Conservation (phyloP, 2,797 vertebrate genomes). For the Chaenodraco wilsoni region DNA sequence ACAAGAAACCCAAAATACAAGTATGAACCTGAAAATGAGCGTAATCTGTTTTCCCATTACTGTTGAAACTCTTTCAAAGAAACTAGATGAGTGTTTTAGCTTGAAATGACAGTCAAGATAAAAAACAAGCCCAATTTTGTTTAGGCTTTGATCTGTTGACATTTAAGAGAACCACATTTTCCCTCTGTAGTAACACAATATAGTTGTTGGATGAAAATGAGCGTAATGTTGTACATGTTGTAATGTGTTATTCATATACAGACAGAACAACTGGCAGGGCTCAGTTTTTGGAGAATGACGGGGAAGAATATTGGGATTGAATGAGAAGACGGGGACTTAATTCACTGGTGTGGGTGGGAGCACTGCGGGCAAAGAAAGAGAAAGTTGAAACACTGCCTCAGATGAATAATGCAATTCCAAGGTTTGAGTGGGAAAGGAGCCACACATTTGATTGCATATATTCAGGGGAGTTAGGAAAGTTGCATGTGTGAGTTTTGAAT, state of each 20-base stretch:
- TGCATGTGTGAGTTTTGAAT: slow-evolving; percentile 67
- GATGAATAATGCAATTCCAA: slow-evolving; percentile 78
- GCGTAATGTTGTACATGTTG: neutral
- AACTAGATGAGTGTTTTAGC: too few species aligned
- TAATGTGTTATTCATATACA: neutral
- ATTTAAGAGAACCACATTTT: too few species aligned
- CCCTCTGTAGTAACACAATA: too few species aligned
- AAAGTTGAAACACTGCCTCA: slow-evolving; percentile 70
- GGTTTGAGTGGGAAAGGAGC: slow-evolving; percentile 67
- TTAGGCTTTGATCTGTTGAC: too few species aligned
- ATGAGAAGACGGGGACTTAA: slow-evolving; percentile 61
- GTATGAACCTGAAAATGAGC: too few species aligned
- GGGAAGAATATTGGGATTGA: slow-evolving; percentile 56
- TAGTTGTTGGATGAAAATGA: too few species aligned
- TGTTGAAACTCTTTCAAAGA: too few species aligned
- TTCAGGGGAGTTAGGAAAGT: slow-evolving; percentile 61
- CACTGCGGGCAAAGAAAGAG: slow-evolving; percentile 55
- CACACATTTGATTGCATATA: slow-evolving; percentile 64
- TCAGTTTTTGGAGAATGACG: slow-evolving; percentile 36
- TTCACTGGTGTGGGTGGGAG: slow-evolving; percentile 70
- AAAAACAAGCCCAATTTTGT: too few species aligned
- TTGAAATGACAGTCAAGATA: too few species aligned
- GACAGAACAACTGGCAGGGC: slow-evolving; percentile 11
- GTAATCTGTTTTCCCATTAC: too few species aligned
- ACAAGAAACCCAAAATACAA: too few species aligned